Conservation (phyloP, 2,888 invertebrate species). For the Dynastes grantii region DNA sequence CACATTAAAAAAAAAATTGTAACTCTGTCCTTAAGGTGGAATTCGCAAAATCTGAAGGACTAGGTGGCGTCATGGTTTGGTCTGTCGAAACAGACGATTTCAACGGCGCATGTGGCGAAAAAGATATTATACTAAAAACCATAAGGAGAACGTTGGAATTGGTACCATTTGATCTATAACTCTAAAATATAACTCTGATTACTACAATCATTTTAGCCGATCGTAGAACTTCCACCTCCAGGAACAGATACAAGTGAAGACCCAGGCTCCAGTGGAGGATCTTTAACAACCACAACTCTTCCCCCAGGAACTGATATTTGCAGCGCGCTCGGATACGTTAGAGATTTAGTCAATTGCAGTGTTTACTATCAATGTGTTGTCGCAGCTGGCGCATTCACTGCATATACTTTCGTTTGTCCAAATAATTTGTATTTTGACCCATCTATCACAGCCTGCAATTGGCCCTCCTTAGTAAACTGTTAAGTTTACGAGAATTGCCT, state of each 20-base stretch:
- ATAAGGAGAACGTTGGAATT: slow-evolving; percentile 71
- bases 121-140: slow-evolving; percentile 76
- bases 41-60: slow-evolving; percentile 68
- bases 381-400: not conserved
- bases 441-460: slow-evolving; percentile 22
- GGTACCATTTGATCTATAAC: slow-evolving; percentile 2
- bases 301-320: slow-evolving; percentile 9
- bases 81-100: slow-evolving; percentile 88
- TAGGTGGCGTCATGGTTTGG: slow-evolving; percentile 84
- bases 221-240: not conserved
- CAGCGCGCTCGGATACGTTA: slow-evolving; percentile 66
- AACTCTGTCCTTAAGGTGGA: slow-evolving; percentile 65
- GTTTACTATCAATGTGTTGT: slow-evolving; percentile 70
- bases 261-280: slow-evolving; percentile 58
- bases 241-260: not conserved
- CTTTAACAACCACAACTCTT: slow-evolving; percentile 72
- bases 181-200: not conserved
- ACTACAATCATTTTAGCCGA: not conserved
- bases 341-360: slow-evolving; percentile 68
- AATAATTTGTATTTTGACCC: slow-evolving; percentile 23
- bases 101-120: slow-evolving; percentile 74
- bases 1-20: not conserved
- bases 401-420: slow-evolving; percentile 12
- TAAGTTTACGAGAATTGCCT: not conserved
- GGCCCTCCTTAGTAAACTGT: not conserved